Evolutionary conservation across 2,888 invertebrate species (phyloP).

Genomic region (Hymenopus coronatus): DNA sequence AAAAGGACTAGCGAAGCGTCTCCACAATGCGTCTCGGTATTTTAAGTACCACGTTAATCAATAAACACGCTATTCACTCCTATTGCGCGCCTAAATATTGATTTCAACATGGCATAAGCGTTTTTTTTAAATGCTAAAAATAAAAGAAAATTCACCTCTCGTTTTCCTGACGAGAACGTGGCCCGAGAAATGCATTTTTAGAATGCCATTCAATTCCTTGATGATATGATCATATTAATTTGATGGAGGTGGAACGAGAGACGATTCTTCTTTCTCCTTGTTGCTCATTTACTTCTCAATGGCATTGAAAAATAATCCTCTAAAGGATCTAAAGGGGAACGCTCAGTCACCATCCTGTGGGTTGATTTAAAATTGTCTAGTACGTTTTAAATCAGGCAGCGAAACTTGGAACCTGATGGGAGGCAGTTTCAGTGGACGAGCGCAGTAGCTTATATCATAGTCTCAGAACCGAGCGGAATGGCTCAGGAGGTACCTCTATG

Average conservation of each 20-base stretch:
- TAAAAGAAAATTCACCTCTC: background rate
- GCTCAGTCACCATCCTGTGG: too few relatives aligned
- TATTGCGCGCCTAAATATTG: background rate
- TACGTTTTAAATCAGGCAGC: too few relatives aligned
- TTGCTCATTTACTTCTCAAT: background rate
- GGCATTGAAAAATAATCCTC: background rate
- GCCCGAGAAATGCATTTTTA: background rate
- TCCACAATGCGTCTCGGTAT: background rate
- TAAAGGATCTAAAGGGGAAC: too few relatives aligned
- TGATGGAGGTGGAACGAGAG: background rate
- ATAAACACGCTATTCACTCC: background rate
- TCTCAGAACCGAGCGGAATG: too few relatives aligned
- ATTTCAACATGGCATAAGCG: background rate
- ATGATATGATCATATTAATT: background rate
- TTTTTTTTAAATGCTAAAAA: background rate
- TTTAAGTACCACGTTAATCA: background rate
- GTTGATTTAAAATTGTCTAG: too few relatives aligned
- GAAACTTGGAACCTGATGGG: too few relatives aligned
- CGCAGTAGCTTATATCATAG: too few relatives aligned
- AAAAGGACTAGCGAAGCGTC: background rate
- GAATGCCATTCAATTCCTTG: background rate
- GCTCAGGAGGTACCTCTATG: too few relatives aligned
- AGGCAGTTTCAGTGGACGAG: too few relatives aligned
- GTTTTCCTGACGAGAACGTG: background rate
- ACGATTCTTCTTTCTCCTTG: background rate